phyloP scores from a whole-genome alignment of 2,888 invertebrate species.

The Villa cingulata region DNA sequence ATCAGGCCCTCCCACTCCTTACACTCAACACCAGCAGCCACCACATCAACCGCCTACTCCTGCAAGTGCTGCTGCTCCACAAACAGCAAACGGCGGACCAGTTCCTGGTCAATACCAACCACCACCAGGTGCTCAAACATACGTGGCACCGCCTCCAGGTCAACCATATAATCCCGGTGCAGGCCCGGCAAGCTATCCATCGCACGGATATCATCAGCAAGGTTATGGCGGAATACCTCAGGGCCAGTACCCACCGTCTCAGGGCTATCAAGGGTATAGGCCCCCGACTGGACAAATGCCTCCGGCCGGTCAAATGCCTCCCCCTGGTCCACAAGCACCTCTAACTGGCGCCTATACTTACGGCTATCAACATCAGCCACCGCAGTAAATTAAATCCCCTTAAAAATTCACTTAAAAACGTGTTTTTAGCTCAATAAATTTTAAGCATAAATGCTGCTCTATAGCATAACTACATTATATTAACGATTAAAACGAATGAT shows the following conservation, averaged over 20 bases:
- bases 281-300: no score
- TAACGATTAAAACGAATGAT: no score
- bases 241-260: constrained; percentile 46
- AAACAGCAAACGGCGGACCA: constrained; percentile 33
- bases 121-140: constrained; percentile 31
- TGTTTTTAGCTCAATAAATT: no score
- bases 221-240: constrained; percentile 47
- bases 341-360: constrained; percentile 66
- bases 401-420: no score
- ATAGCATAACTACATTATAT: no score
- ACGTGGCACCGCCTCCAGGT: constrained; percentile 26
- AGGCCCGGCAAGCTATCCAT: constrained; percentile 37
- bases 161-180: constrained; percentile 33
- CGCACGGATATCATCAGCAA: constrained; percentile 41
- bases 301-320: constrained; percentile 44
- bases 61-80: constrained; percentile 21
- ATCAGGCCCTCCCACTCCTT: constrained; percentile 22
- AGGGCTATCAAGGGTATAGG: constrained; percentile 50
- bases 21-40: constrained; percentile 25
- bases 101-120: constrained; percentile 33
- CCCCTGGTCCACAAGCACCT: constrained; percentile 53
- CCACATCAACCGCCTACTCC: constrained; percentile 32
- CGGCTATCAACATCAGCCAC: constrained; percentile 48
- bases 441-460: no score
- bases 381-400: no score